These are phyloP conservation scores for Enteromius trimaculatus DNA, from an alignment of 2,797 vertebrate genomes.

Conservation along the genomic window DNA sequence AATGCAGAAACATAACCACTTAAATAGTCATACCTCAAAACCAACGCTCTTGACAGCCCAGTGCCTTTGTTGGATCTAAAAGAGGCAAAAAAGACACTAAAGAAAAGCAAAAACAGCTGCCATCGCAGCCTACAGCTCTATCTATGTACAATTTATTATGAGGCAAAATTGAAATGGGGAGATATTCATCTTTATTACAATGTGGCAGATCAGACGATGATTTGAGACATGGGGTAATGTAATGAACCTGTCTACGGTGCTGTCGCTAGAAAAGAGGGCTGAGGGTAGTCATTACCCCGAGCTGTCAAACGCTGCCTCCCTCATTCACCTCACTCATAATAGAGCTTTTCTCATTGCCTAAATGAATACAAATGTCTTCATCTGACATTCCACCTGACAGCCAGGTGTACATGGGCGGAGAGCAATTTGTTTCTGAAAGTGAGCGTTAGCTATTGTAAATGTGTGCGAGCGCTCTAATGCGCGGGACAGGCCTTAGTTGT, in stretches of 20 bases:
- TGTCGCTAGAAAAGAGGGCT: constrained; percentile 33
- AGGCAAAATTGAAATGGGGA: constrained; percentile 31
- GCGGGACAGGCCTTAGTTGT: constrained; percentile 4
- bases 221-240: constrained; percentile 39
- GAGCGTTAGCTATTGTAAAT: constrained; percentile 18
- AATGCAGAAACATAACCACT: constrained; percentile 9
- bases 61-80: background rate
- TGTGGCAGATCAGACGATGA: constrained; percentile 46
- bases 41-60: background rate
- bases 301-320: constrained; percentile 44
- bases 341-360: constrained; percentile 52
- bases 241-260: constrained; percentile 46
- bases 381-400: constrained; percentile 48
- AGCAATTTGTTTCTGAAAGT: constrained; percentile 32
- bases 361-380: constrained; percentile 57
- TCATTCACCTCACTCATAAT: constrained; percentile 54
- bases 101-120: constrained; percentile 20
- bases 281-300: constrained; percentile 45
- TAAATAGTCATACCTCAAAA: constrained; percentile 21
- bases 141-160: constrained; percentile 43
- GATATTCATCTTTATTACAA: constrained; percentile 56
- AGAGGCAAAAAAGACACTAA: background rate
- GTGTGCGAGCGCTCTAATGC: background rate
- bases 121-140: constrained; percentile 32
- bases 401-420: constrained; percentile 35